Evolutionary conservation across 2,113 vertebrate genomes (phyloP).

Genomic region (Perognathus longimembris): DNA sequence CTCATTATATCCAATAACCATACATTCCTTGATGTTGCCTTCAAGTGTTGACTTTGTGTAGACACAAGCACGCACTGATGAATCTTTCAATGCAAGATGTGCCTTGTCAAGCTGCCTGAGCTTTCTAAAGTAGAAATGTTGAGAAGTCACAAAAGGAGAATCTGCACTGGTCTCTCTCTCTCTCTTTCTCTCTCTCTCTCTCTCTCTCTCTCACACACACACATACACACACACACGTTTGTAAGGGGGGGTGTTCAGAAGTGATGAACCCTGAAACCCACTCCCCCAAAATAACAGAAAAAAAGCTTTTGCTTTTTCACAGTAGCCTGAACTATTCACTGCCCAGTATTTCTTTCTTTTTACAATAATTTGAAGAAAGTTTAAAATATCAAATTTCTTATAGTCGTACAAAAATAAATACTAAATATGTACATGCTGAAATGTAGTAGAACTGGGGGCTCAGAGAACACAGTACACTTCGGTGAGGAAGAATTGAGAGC

Average conservation of each 20-base stretch:
- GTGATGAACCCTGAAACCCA: not conserved
- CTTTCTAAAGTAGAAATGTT: not conserved
- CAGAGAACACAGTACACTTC: not conserved
- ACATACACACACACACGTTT: too few species aligned
- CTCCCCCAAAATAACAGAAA: not conserved
- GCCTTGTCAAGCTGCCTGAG: not conserved
- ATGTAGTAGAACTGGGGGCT: not conserved
- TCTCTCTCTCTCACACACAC: too few species aligned
- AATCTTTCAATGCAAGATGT: not conserved
- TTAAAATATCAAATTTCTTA: not conserved
- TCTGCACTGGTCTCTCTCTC: not conserved
- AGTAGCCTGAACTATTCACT: not conserved
- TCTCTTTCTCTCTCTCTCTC: too few species aligned
- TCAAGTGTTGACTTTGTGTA: not conserved
- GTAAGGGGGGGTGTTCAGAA: not conserved
- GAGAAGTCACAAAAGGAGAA: not conserved
- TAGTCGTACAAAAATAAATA: not conserved
- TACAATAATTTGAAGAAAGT: conserved; percentile 15
- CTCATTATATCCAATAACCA: not conserved
- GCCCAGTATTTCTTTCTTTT: not conserved
- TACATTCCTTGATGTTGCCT: not conserved
- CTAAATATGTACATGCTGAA: not conserved
- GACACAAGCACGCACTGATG: not conserved
- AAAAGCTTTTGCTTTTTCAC: not conserved
- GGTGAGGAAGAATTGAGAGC: not conserved